Conservation (phyloP, 2,113 vertebrate species). For the Stomatorhinus ivindoensis region DNA sequence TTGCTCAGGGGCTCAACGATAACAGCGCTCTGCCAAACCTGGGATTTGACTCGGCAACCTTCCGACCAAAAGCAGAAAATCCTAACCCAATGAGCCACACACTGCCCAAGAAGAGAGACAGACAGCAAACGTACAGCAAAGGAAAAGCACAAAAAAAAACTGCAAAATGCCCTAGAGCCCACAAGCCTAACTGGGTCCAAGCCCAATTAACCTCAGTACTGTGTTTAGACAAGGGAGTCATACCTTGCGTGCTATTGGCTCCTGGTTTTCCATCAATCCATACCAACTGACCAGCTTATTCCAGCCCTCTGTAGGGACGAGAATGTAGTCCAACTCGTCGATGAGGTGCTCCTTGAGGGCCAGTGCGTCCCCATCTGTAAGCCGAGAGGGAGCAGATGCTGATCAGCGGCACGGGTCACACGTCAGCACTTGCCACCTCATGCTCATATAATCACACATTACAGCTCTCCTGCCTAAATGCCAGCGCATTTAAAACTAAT, state of each 20-base stretch:
- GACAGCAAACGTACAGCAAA: neutral
- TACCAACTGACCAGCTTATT: constrained; percentile 98
- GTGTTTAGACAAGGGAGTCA: constrained; percentile 2
- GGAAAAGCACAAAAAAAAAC: no score
- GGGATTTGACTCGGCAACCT: neutral
- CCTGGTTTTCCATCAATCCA: constrained; percentile 77
- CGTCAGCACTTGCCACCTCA: neutral
- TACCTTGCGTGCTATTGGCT: constrained; percentile 96
- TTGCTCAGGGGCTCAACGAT: neutral
- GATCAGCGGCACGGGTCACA: neutral
- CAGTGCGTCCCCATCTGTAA: constrained; percentile 81
- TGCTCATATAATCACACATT: neutral
- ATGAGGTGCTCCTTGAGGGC: constrained; percentile 97
- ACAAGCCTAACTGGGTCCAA: neutral
- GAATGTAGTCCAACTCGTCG: constrained; percentile 95
- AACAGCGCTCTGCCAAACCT: neutral
- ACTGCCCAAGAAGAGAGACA: neutral
- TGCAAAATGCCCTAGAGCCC: neutral
- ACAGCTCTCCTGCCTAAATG: neutral
- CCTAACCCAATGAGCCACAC: neutral
- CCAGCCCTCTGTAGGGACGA: constrained; percentile 95
- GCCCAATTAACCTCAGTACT: neutral
- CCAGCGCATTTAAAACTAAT: neutral
- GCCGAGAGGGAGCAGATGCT: neutral
- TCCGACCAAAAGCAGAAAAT: neutral